Percentiles rank a stretch among this genome's conserved stretches.
These are phyloP conservation scores for Cerceris ruficornis DNA, from an alignment of 2,888 invertebrate genomes.

Conservation along the genomic window DNA sequence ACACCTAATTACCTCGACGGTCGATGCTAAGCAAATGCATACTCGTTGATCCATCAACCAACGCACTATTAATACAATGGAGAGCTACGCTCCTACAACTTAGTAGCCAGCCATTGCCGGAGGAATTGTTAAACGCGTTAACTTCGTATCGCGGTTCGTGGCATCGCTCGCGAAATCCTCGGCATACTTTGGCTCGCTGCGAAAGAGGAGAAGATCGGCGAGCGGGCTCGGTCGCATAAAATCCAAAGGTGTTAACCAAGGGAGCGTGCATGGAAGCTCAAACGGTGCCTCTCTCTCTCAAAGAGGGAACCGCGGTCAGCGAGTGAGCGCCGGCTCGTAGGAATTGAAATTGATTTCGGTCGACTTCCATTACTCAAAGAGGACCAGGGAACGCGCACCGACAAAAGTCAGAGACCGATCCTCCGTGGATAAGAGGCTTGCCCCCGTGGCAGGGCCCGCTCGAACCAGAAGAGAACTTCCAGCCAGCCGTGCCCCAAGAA, in stretches of 20 bases:
- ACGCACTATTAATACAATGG: too few species aligned
- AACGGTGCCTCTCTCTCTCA: slow-evolving; percentile 43
- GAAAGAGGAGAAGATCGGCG: slow-evolving; percentile 28
- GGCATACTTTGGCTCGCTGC: slow-evolving; percentile 27
- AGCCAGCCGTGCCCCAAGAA: slow-evolving; percentile 67
- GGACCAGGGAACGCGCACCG: slow-evolving; percentile 72
- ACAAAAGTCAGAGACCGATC: slow-evolving; percentile 75
- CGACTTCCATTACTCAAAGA: slow-evolving; percentile 77
- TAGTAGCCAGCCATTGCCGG: too few species aligned
- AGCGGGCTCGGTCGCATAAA: slow-evolving; percentile 43
- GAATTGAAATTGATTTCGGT: slow-evolving; percentile 77
- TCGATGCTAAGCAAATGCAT: too few species aligned
- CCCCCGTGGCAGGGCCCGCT: slow-evolving; percentile 53
- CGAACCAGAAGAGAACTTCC: slow-evolving; percentile 58
- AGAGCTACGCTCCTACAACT: too few species aligned
- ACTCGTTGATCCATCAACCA: too few species aligned
- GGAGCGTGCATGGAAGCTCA: slow-evolving; percentile 47
- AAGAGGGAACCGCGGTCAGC: slow-evolving; percentile 53
- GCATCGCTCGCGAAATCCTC: slow-evolving; percentile 42
- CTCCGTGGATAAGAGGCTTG: slow-evolving; percentile 71
- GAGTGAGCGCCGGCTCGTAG: slow-evolving; percentile 63
- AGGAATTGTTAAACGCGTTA: too few species aligned
- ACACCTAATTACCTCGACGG: too few species aligned
- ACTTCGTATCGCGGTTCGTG: not conserved
- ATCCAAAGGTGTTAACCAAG: slow-evolving; percentile 61